phyloP scores from a whole-genome alignment of 2,797 vertebrate species.

The Orestias chungarensis region DNA sequence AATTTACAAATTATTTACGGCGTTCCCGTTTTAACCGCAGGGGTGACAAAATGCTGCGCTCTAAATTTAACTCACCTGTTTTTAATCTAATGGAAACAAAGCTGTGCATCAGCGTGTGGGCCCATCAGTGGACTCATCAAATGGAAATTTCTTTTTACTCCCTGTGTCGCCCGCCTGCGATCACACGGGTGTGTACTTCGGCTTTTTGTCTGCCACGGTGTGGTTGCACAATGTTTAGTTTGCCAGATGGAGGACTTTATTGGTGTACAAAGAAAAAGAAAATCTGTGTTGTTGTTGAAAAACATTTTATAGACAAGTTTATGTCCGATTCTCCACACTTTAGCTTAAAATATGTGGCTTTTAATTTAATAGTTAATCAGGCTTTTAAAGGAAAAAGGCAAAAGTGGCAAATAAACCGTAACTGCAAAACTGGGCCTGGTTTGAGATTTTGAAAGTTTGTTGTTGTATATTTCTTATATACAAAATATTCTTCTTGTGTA shows the following conservation, averaged over 20 bases:
- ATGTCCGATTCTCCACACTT: neutral
- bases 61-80: slow-evolving; percentile 23
- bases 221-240: slow-evolving; percentile 17
- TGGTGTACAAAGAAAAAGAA: neutral
- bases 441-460: neutral
- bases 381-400: neutral
- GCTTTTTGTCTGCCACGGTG: neutral
- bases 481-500: neutral
- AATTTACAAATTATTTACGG: slow-evolving; percentile 25
- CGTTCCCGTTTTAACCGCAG: slow-evolving; percentile 17
- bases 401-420: neutral
- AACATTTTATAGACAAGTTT: neutral
- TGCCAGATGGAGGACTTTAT: slow-evolving; percentile 6
- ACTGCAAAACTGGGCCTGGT: neutral
- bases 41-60: neutral
- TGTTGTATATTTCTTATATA: neutral
- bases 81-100: slow-evolving; percentile 11
- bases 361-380: slow-evolving; percentile 2
- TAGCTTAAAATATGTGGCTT: slow-evolving; percentile 19
- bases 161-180: neutral
- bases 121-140: neutral
- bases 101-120: neutral
- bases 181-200: slow-evolving; percentile 1
- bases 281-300: neutral
- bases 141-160: slow-evolving; percentile 17